Base-by-base conservation (phyloP, 2,888 invertebrate genomes). In the Drosophila prolongata region DNA sequence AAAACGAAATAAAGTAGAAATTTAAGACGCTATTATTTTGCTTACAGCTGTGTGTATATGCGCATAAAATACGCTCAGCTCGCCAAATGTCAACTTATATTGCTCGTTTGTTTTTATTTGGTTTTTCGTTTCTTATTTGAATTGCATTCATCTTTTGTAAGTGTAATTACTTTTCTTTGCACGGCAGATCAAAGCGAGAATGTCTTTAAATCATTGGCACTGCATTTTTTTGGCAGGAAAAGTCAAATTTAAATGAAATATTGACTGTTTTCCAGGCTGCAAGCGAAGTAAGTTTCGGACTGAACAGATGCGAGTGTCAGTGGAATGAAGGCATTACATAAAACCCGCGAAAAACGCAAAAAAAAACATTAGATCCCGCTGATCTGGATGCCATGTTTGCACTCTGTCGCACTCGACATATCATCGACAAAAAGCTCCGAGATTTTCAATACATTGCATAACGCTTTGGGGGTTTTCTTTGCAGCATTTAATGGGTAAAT, bases 401-500 rank as follows among this genome's bases (percentile, higher is more conserved):
- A 47, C 14, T 34, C 16, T 34, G 11, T 14, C 16, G 49, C 49
- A 35, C 49, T 49, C 13, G 16, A 19, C 35, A 49, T 49, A 35
- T 35, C 8, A 49, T 49, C n/a, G 49, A 49, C 49, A 16, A 16
- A 49, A 35, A 16, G 49, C 49, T 35, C 16, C 40, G 30, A 49
- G 49, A 44, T 65, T 43, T 61, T 57, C 65, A 49, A 73, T 68
- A 49, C 79, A 83, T 80, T 80, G 80, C 80, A 80, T 80, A 80
- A 80, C 52, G 62, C 69, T 84, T 80, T 78, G 72, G 78, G 80
- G 81, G 78, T 80, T 78, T 65, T 71, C 53, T 24, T 53, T 77
- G 75, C 70, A 77, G 60, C 77, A 75, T 19, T 49, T 13, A 3
- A 16, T 49, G 35, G 49, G 16, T 24, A 66, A 70, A 65, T 70